A percentile compares a stretch with the other conserved stretches of the same genome.
These are phyloP conservation scores for Apotomis turbidana DNA, from an alignment of 2,888 invertebrate species.

Conservation along the genomic window DNA sequence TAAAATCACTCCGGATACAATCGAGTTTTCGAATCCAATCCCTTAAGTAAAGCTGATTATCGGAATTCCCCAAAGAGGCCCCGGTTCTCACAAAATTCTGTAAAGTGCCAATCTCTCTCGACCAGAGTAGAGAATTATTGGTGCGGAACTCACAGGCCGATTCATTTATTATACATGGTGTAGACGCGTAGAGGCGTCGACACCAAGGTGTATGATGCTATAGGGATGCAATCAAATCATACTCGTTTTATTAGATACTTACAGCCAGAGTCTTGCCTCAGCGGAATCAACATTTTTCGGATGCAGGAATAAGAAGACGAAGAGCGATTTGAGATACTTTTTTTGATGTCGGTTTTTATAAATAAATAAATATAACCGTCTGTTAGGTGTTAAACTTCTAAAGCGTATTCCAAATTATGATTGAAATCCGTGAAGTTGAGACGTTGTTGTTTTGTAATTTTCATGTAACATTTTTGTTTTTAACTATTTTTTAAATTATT, in stretches of 20 bases:
- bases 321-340: too few relatives aligned
- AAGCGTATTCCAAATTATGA: too few relatives aligned
- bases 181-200: constrained; percentile 44
- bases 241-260: background rate
- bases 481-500: too few relatives aligned
- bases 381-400: too few relatives aligned
- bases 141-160: constrained; percentile 64
- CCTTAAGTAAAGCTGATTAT: constrained; percentile 83
- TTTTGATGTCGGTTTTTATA: too few relatives aligned
- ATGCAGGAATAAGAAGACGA: too few relatives aligned
- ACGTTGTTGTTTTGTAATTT: too few relatives aligned
- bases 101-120: constrained; percentile 77
- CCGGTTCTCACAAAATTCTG: constrained; percentile 69
- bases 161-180: constrained; percentile 72
- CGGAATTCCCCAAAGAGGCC: constrained; percentile 69
- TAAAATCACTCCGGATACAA: constrained; percentile 80
- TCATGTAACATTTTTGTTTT: too few relatives aligned
- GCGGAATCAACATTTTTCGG: too few relatives aligned
- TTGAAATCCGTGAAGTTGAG: too few relatives aligned
- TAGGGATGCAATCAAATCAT: background rate
- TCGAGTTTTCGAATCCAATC: constrained; percentile 79
- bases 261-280: too few relatives aligned
- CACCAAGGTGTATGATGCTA: constrained; percentile 13
- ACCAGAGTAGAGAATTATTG: constrained; percentile 67
- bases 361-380: too few relatives aligned